These are phyloP conservation scores for Oncorhynchus kisutch DNA, from an alignment of 2,113 vertebrate species.

Conservation along the genomic window DNA sequence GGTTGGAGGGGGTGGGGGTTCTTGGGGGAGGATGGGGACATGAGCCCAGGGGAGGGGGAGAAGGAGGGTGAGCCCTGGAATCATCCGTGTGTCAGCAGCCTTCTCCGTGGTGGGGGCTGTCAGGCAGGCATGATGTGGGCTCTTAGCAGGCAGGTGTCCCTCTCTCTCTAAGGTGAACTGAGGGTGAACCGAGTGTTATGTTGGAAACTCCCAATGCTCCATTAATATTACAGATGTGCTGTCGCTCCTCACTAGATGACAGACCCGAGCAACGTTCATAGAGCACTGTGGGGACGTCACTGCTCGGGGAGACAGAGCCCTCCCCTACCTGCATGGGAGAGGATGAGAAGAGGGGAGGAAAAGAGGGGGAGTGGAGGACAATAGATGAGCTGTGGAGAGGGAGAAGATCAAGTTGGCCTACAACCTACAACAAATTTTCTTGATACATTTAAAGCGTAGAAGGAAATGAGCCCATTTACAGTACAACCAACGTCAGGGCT, in stretches of 20 bases:
- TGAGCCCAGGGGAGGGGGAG: conserved; percentile 1
- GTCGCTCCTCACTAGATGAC: background rate
- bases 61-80: conserved; percentile 27
- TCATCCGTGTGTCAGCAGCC: conserved; percentile 49
- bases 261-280: conserved; percentile 38
- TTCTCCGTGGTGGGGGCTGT: conserved; percentile 38
- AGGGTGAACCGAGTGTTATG: conserved; percentile 49
- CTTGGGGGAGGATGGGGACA: conserved; percentile 24
- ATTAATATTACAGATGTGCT: conserved; percentile 64
- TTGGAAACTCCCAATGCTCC: conserved; percentile 45
- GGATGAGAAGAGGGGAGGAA: background rate
- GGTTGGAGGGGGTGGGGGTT: background rate
- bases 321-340: conserved; percentile 28
- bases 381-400: conserved; percentile 1
- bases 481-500: conserved; percentile 7
- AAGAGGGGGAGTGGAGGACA: conserved; percentile 4
- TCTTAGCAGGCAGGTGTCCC: conserved; percentile 12
- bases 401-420: background rate
- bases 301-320: conserved; percentile 13
- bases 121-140: conserved; percentile 35
- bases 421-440: background rate
- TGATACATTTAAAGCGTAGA: background rate
- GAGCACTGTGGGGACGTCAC: conserved; percentile 27
- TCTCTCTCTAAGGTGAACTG: conserved; percentile 15
- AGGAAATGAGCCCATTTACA: conserved; percentile 39